phyloP scores from a whole-genome alignment of 2,797 vertebrate genomes.

The Lagorchestes hirsutus region DNA sequence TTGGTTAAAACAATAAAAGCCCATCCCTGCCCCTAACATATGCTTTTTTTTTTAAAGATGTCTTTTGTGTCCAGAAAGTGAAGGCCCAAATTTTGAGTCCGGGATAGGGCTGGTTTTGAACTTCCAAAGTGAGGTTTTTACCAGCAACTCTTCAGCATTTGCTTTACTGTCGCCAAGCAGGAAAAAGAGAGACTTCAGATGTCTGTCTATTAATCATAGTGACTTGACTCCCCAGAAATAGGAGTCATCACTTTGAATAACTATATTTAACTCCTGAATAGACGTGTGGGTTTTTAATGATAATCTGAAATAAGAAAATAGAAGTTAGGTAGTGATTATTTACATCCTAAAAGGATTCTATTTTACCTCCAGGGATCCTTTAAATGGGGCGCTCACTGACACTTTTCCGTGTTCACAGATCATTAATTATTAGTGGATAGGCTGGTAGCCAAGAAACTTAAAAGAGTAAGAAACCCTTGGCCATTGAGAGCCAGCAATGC shows the following conservation, averaged over 20 bases:
- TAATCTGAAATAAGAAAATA: slow-evolving; percentile 10
- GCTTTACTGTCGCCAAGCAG: neutral
- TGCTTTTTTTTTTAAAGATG: neutral
- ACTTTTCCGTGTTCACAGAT: slow-evolving; percentile 36
- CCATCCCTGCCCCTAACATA: neutral
- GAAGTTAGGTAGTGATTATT: slow-evolving; percentile 31
- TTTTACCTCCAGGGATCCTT: slow-evolving; percentile 48
- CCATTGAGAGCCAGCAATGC: slow-evolving; percentile 32
- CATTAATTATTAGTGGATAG: slow-evolving; percentile 25
- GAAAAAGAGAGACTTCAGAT: neutral
- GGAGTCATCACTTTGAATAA: slow-evolving; percentile 18
- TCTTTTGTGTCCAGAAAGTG: neutral
- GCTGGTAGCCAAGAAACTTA: neutral
- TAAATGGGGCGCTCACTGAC: slow-evolving; percentile 1
- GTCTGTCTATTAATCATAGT: neutral
- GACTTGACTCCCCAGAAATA: neutral
- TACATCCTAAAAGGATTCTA: slow-evolving; percentile 32
- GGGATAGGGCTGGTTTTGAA: neutral
- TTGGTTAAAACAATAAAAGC: neutral
- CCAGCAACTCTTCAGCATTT: slow-evolving; percentile 37
- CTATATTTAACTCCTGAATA: slow-evolving; percentile 37
- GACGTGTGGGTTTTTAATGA: slow-evolving; percentile 45
- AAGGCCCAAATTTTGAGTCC: neutral
- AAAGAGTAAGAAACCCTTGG: neutral
- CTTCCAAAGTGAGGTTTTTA: neutral